These are phyloP conservation scores for Macheiramphus alcinus DNA, from an alignment of 2,113 vertebrate species.

Conservation along the genomic window DNA sequence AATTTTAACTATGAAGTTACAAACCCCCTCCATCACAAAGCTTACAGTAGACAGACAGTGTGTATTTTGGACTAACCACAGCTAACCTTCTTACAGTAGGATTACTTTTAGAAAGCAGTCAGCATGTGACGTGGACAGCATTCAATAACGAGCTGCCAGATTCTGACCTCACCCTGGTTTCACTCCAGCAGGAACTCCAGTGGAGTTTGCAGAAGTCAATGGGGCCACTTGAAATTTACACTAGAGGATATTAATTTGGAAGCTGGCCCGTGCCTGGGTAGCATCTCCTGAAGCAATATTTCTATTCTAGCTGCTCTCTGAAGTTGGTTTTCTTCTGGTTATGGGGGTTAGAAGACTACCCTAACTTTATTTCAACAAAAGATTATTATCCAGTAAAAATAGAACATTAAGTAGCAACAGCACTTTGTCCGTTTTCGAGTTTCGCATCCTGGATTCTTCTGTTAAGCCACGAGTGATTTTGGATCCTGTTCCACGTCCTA, in stretches of 20 bases:
- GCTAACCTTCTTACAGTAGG: not conserved
- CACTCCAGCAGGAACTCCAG: not conserved
- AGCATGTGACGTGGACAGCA: not conserved
- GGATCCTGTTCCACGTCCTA: not conserved
- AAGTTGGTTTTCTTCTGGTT: not conserved
- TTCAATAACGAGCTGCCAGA: not conserved
- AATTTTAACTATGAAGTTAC: not conserved
- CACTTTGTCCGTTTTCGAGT: not conserved
- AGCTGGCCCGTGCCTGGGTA: not conserved
- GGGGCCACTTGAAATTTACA: not conserved
- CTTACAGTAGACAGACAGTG: not conserved
- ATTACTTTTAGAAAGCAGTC: constrained; percentile 11
- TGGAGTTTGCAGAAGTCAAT: constrained; percentile 5
- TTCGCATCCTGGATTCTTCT: not conserved
- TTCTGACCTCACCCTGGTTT: constrained; percentile 27
- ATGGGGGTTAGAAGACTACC: not conserved
- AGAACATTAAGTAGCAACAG: not conserved
- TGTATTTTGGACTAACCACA: not conserved
- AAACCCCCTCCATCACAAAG: not conserved
- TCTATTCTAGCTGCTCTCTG: not conserved
- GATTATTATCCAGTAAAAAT: not conserved
- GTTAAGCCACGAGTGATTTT: not conserved
- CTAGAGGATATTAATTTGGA: constrained; percentile 31
- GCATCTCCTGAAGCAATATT: not conserved
- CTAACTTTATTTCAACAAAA: not conserved